phyloP scores from a whole-genome alignment of 2,888 invertebrate genomes.

The Cheilosia vulpina region DNA sequence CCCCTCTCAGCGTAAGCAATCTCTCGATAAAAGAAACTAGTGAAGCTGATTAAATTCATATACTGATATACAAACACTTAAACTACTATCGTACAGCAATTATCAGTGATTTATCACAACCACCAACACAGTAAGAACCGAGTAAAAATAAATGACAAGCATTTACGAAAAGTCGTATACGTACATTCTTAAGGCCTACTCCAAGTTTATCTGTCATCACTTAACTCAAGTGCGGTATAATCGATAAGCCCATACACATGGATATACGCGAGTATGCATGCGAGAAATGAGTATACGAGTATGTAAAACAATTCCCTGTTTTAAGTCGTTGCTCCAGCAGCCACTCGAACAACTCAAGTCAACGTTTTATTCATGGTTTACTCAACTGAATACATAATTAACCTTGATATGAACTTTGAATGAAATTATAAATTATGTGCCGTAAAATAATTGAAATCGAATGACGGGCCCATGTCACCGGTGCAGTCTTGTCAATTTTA shows the following conservation, averaged over 20 bases:
- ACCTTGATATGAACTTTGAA: conserved; percentile 29
- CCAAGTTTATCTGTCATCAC: conserved; percentile 3
- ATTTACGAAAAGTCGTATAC: background rate
- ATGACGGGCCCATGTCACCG: conserved; percentile 5
- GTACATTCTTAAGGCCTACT: background rate
- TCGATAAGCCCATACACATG: background rate
- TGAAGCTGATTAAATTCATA: background rate
- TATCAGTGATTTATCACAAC: conserved; percentile 5
- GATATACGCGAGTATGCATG: background rate
- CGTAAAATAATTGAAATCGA: conserved; percentile 29
- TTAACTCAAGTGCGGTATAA: conserved; percentile 9
- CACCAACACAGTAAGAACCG: background rate
- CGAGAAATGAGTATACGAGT: background rate
- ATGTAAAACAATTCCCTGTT: background rate
- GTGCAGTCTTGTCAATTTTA: conserved; percentile 12
- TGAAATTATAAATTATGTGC: conserved; percentile 36
- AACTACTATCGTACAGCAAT: background rate
- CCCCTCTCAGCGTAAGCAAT: background rate
- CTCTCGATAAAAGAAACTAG: background rate
- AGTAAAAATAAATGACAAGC: background rate
- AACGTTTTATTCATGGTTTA: conserved; percentile 33
- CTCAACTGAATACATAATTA: conserved; percentile 27
- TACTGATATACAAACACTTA: background rate
- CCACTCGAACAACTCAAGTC: conserved; percentile 5
- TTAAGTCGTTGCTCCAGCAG: background rate